These are phyloP conservation scores for Dicentrarchus labrax DNA, from an alignment of 2,113 vertebrate genomes.

Conservation along the genomic window DNA sequence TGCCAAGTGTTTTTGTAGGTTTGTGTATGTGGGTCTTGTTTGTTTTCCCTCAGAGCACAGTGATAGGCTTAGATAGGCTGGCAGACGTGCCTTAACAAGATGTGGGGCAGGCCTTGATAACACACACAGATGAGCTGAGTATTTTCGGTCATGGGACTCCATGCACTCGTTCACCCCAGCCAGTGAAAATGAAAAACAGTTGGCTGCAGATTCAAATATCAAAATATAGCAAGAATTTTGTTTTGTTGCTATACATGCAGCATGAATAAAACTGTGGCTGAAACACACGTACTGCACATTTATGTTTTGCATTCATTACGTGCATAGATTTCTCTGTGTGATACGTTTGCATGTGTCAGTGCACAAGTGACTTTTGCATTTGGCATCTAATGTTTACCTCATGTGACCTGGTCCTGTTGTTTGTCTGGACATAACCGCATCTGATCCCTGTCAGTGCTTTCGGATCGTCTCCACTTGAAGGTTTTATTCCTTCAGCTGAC, in stretches of 20 bases:
- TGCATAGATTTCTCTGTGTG: slow-evolving; percentile 1
- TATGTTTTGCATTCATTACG: slow-evolving; percentile 35
- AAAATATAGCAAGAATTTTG: slow-evolving; percentile 32
- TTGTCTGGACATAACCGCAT: slow-evolving; percentile 46
- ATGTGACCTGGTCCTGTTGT: slow-evolving; percentile 49
- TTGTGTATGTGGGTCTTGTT: slow-evolving; percentile 64
- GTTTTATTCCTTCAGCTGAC: slow-evolving; percentile 58
- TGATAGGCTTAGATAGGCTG: slow-evolving; percentile 72
- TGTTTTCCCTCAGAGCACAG: slow-evolving; percentile 67
- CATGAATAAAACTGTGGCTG: background rate
- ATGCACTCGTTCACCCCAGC: slow-evolving; percentile 69
- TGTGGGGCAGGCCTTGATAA: slow-evolving; percentile 74
- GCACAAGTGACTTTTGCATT: slow-evolving; percentile 39
- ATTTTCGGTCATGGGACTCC: slow-evolving; percentile 75
- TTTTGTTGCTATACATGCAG: slow-evolving; percentile 20
- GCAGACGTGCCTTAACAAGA: slow-evolving; percentile 79
- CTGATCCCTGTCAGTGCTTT: slow-evolving; percentile 57
- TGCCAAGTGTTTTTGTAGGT: slow-evolving; percentile 62
- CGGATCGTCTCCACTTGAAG: slow-evolving; percentile 45
- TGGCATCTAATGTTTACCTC: slow-evolving; percentile 53
- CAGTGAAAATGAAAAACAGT: slow-evolving; percentile 67
- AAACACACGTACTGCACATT: background rate
- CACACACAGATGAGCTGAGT: slow-evolving; percentile 71
- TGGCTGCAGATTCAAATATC: slow-evolving; percentile 43
- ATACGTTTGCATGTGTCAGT: slow-evolving; percentile 12